Percentiles rank a stretch among this genome's conserved stretches.
Conservation (phyloP, 2,113 vertebrate genomes). For the Pogona vitticeps region DNA sequence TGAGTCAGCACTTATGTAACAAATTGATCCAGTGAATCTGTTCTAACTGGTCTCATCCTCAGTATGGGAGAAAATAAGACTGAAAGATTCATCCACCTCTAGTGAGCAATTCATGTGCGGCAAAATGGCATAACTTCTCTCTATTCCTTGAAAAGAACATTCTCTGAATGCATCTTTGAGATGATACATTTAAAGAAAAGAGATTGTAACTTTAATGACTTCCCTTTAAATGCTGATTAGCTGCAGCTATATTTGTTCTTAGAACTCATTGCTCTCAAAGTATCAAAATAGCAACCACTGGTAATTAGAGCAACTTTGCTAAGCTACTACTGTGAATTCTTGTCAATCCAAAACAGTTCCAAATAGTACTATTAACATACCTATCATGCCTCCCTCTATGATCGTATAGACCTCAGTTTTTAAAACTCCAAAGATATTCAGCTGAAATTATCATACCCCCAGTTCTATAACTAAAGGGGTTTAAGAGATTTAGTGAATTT, state of each 20-base stretch:
- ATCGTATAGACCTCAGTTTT: background rate
- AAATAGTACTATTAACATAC: background rate
- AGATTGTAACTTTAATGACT: background rate
- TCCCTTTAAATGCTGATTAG: constrained; percentile 14
- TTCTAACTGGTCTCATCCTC: too few relatives aligned
- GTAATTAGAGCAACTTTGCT: background rate
- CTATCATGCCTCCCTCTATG: background rate
- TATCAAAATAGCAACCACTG: background rate
- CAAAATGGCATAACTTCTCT: too few relatives aligned
- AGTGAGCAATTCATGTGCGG: too few relatives aligned
- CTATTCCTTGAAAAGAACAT: too few relatives aligned
- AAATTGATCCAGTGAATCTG: too few relatives aligned
- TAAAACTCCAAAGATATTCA: background rate
- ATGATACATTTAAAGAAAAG: background rate
- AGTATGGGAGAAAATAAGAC: too few relatives aligned
- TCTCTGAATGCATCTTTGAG: constrained; percentile 4
- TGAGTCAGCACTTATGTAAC: too few relatives aligned
- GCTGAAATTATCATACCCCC: background rate
- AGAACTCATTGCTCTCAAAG: background rate
- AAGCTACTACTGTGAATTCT: background rate
- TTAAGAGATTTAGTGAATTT: background rate
- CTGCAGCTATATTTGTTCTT: constrained; percentile 22
- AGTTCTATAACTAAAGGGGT: background rate
- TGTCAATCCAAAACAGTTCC: background rate
- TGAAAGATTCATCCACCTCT: too few relatives aligned